Evolutionary conservation across 2,888 invertebrate genomes (phyloP), one percentile per base, ranked within the genome.

Genomic region (Dromius quadrimaculatus): DNA sequence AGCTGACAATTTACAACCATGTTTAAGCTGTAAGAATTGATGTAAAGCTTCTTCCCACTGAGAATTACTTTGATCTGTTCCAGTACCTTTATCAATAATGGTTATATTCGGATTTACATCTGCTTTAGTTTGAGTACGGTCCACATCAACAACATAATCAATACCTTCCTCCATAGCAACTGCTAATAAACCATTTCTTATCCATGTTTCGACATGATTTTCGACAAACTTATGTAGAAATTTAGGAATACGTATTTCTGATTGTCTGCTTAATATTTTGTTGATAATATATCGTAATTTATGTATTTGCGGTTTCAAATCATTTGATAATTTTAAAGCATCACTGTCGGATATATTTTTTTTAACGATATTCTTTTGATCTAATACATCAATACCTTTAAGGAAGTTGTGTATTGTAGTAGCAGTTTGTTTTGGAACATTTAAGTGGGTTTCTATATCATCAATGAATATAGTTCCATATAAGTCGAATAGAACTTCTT

Each of bases 1-100:
- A 2, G 76, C 63, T 1, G 78, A 74, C 2, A 82, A 59, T 57
- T 66, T 66, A 78, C 79, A 72, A 81, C 81, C 71, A 72, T 83
- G 81, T 72, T 82, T 82, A 1, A 83, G 74, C 71, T 83, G 81
- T 4, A 83, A 71, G 71, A 82, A 82, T 72, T 83, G 82, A 69
- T 82, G 81, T 11, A 83, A 72, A 0, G 76, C 83, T 65, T 80
- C 77, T 19, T 76, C 78, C 82, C 82, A 83, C 50, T 81, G 78
- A 1, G 80, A 78, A 19, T 77, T 79, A 5, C 72, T 72, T 68
- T 77, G 75, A 66, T 80, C 81, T 0, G 79, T 78, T 3, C 83
- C 83, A 0, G 83, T 83, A 54, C 79, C 78, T 34, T 72, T 76
- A 61, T 80, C 79, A 1, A 80, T 74, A n/a, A 80, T 78, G 3